These are phyloP conservation scores for Meloidogyne exigua DNA, from an alignment of 1,140 invertebrate genomes.

Conservation along the genomic window DNA sequence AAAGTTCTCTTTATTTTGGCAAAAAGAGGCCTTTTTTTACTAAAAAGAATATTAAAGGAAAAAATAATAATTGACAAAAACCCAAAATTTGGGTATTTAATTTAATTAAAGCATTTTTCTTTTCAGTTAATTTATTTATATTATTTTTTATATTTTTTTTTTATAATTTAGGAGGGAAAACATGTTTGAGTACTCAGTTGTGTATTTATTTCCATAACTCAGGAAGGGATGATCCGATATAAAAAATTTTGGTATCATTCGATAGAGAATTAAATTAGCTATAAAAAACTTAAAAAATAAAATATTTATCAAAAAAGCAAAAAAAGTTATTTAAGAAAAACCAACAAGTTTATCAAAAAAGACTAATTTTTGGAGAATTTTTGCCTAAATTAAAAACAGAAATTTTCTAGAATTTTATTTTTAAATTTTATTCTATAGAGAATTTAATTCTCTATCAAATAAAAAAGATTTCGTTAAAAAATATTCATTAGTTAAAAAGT, in stretches of 20 bases:
- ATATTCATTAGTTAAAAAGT: not conserved
- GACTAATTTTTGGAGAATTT: too few species aligned
- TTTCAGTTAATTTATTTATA: not conserved
- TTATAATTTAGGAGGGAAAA: not conserved
- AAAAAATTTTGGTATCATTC: not conserved
- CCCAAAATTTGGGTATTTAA: not conserved
- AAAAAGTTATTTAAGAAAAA: too few species aligned
- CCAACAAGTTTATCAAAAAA: too few species aligned
- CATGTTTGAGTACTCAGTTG: too few species aligned
- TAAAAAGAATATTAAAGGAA: not conserved
- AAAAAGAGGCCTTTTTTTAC: not conserved
- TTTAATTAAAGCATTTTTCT: not conserved
- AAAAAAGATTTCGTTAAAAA: too few species aligned
- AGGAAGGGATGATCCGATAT: not conserved
- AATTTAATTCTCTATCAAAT: not conserved
- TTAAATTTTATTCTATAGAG: not conserved
- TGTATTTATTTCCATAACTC: not conserved
- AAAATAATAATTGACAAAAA: not conserved
- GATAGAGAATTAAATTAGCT: too few species aligned
- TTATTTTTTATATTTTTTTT: not conserved
- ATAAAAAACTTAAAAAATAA: too few species aligned
- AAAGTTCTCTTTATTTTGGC: too few species aligned
- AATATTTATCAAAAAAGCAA: too few species aligned
- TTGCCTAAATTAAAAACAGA: too few species aligned
- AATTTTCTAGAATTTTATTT: too few species aligned